Evolutionary conservation across 2,113 vertebrate genomes (phyloP), one percentile per base, ranked within the genome.

Genomic region (Pterophyllum scalare): DNA sequence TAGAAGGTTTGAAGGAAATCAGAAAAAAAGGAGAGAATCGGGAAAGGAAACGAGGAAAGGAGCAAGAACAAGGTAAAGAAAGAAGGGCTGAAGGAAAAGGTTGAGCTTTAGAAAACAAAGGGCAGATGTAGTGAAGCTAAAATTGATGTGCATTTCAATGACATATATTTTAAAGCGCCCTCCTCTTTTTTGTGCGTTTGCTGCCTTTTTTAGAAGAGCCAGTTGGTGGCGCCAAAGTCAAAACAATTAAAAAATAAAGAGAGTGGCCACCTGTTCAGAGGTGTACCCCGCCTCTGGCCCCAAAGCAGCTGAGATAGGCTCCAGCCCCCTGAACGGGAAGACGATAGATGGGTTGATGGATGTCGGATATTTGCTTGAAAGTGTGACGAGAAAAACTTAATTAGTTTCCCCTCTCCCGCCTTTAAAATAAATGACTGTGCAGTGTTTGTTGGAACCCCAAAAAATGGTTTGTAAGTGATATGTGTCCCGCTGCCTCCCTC

Each of bases 51-150:
- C 6, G 33, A 40, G 40, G 40, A 40, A 40, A 67, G 17, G 40
- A 49, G 40, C 40, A 46, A 67, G 64, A 19, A 17, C 15, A 65
- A 65, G 38, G 62, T 6, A 26, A 65, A 54, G 52, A 54, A 20
- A 14, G 40, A 54, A 24, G 22, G 62, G 43, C 3, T 46, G 38
- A 67, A 14, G 64, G 38, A 2, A 67, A 46, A 46, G 15, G 20
- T 20, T 0, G 28, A 49, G 9, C 0, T 70, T 70, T 28, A 49
- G 0, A 70, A 70, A 49, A 28, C 15, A 0, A 28, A 7, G 40
- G 64, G 19, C 0, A 7, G 40, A 46, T 70, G 64, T 5, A 0
- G 10, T 7, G 43, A 70, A 52, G 12, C 15, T 49, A 3, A 49
- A 67, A 26, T 43, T 3, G 3, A 70, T 28, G 0, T 7, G 0